Evolutionary conservation across 2,113 vertebrate genomes (phyloP), one percentile per base, ranked within the genome.

Genomic region (Halcyon malimbica): DNA sequence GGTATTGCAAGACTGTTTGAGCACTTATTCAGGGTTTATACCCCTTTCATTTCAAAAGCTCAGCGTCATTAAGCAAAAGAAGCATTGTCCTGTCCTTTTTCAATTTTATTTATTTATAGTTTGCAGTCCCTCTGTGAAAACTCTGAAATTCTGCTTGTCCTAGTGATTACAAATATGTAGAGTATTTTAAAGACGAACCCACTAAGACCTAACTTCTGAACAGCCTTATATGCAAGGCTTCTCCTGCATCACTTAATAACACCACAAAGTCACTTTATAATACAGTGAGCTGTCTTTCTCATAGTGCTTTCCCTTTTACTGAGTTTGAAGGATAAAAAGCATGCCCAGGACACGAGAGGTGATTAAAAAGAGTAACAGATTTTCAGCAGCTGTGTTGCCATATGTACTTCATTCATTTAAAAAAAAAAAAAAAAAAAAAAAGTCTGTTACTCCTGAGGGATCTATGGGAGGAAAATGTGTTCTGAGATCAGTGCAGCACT

Each of bases 311-410:
- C 33, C 41, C 37, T 91, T 83, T 84, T 77, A 56, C 56, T 83
- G 35, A 65, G 31, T 81, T 87, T 56, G 64, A 96, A 90, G 63
- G 80, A 94, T 83, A 65, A 87, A 90, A 96, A 68, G 13, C 31
- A 54, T 62, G 56, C 37, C 16, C 35, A 92, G 77, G 77, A 93
- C 65, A 79, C 1, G 7, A 86, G 89, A 91, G 63, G 81, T 94
- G 91, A 96, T 94, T 94, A 89, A 93, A 96, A 94, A 96, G 56
- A 60, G 85, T 59, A 93, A 89, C 92, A 97, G 91, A 83, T 97
- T 97, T 95, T 83, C 89, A 91, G 59, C 92, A 96, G 76, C 76
- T 96, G 95, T 87, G 87, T 94, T 89, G 71, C 91, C 96, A 95
- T 94, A 94, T 94, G 94, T 76, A 92, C 53, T 81, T 96, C 84